phyloP scores from a whole-genome alignment of 92 coral and sea anemone species.

The Heteractis magnifica region DNA sequence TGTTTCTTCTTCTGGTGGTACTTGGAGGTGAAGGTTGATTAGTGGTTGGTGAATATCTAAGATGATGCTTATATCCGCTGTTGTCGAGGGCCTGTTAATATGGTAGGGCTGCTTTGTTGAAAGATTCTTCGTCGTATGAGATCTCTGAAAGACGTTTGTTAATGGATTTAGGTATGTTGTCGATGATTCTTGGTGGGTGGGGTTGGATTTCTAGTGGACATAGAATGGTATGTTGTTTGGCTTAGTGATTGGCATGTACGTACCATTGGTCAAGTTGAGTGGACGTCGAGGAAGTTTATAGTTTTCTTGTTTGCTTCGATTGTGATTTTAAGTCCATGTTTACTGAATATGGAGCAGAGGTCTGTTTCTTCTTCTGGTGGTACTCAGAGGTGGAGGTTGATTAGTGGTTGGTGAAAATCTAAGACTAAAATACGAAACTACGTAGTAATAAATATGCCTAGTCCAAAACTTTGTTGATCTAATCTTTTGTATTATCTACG shows the following conservation, averaged over 20 bases:
- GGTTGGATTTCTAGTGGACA: conserved; percentile 26
- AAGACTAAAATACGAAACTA: too few species aligned
- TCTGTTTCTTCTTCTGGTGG: conserved; percentile 7
- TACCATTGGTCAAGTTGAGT: conserved; percentile 25
- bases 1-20: conserved; percentile 6
- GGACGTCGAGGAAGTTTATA: conserved; percentile 40
- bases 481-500: too few species aligned
- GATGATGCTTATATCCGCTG: conserved; percentile 4
- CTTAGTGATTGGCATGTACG: conserved; percentile 24
- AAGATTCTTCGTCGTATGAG: conserved; percentile 25
- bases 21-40: not conserved
- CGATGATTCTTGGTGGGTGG: conserved; percentile 20
- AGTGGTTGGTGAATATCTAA: too few species aligned
- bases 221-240: conserved; percentile 28
- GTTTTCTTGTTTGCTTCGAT: conserved; percentile 35
- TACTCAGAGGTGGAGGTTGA: conserved; percentile 8
- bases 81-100: conserved; percentile 29
- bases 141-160: conserved; percentile 46
- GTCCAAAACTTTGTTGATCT: too few species aligned
- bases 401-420: too few species aligned
- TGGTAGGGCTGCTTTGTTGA: conserved; percentile 3
- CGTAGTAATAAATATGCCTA: too few species aligned
- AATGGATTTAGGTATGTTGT: conserved; percentile 29
- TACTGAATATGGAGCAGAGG: conserved; percentile 10
- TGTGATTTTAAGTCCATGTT: conserved; percentile 28